Base-by-base conservation (phyloP, 2,113 vertebrate species). In the Clupea harengus region DNA sequence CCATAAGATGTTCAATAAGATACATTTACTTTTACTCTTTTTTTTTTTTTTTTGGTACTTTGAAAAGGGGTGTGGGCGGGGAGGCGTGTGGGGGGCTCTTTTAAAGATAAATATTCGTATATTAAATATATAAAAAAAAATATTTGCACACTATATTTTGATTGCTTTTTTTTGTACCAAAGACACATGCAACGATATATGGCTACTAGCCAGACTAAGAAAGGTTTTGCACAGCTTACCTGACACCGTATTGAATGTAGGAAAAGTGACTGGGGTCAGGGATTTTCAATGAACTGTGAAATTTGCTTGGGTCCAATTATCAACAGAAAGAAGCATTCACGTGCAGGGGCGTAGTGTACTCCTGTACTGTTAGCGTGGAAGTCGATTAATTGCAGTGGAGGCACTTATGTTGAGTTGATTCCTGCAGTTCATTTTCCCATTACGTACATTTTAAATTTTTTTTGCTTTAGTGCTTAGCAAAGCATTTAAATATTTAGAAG, bases 151-250 rank as follows among this genome's bases (percentile, higher is more conserved):
- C 97, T 98, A 98, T 98, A 97, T 98, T 99, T 95, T 95, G 94
- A 95, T 95, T 95, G 94, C 95, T 95, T 94, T 90, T 91, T 95
- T 99, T 99, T 99, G 97, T 99, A 99, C 98, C 98, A 99, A 99
- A 99, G 98, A 99, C 96, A 97, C 98, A 98, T 99, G 97, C 97
- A 99, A 99, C 96, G 96, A 97, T 87, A 97, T 95, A 97, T 97
- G 98, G 98, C 97, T 86, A 96, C 97, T 96, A 78, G 98, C 98
- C 98, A 98, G 98, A 97, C 96, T 97, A 97, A 97, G 98, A 98
- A 98, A 98, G 98, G 98, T 97, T 99, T 99, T 99, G 98, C 98
- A 99, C 98, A 99, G 98, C 97, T 99, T 98, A 97, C 95, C 96
- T 97, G 97, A 99, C 96, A 98, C 97, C 97, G 97, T 98, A 99